Evolutionary conservation across 2,113 vertebrate genomes (phyloP), one percentile per base, ranked within the genome.

Genomic region (Perccottus glenii): DNA sequence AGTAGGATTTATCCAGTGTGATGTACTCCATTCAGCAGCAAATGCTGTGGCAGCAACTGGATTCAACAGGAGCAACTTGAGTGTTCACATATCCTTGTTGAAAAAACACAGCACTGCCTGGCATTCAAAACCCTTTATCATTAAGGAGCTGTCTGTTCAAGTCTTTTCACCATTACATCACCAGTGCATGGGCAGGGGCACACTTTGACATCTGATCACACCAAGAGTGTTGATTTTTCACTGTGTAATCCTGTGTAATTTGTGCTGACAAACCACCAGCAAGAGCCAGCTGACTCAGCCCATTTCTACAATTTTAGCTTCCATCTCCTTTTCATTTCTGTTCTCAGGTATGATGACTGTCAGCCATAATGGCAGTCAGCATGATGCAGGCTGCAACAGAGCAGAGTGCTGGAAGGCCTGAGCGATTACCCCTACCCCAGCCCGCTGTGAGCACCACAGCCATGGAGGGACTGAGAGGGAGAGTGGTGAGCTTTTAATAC

Each of bases 401-500:
- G 82, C 79, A 67, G 75, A 86, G 78, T 67, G 83, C 80, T 86
- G 77, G 81, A 84, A 89, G 87, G 85, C 78, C 78, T 74, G 70
- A 81, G 79, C 66, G 87, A 89, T 90, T 91, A 90, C 83, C 78
- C 70, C 66, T 57, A 63, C 60, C 78, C 80, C 63, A 12, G 14
- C 82, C 85, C 70, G 81, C 76, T 74, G 81, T 0, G 68, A 74
- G 84, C 79, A 55, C 76, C 52, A 77, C 83, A 78, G 78, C 64
- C 16, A 62, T 70, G 62, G 61, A 73, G 72, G 77, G 73, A 75
- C 75, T 80, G 83, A 85, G 85, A 89, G 80, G 72, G 81, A 88
- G 88, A 89, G 83, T 78, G 80, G 83, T 78, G 87, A 87, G 87
- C 87, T 90, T 91, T 89, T 89, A 92, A 90, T 89, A 89, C 86